Percentiles rank a stretch among this genome's conserved stretches.
Evolutionary conservation across 2,113 vertebrate genomes (phyloP).

Genomic region (Abramis brama): DNA sequence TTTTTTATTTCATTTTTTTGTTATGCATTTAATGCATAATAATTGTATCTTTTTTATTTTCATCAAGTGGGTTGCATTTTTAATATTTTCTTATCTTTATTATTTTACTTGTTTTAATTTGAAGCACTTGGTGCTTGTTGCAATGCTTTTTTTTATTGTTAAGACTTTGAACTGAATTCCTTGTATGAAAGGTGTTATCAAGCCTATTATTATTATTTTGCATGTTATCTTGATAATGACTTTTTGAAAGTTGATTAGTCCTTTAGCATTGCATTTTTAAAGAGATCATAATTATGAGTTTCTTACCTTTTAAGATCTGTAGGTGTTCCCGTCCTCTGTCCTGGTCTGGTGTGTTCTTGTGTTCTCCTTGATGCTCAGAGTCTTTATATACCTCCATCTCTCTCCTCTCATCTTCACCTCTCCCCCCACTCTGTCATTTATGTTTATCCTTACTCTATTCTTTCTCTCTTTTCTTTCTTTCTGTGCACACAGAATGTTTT

Average conservation of each 20-base stretch:
- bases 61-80: too few species aligned
- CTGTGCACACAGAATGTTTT: conserved; percentile 39
- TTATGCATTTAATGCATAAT: too few species aligned
- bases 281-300: neutral
- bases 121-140: too few species aligned
- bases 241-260: neutral
- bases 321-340: neutral
- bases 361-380: neutral
- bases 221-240: neutral
- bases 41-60: too few species aligned
- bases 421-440: conserved; percentile 22
- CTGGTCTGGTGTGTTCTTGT: neutral
- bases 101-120: too few species aligned
- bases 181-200: neutral
- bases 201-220: neutral
- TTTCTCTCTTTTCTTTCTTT: conserved; percentile 16
- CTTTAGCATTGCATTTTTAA: neutral
- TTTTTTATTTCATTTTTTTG: too few species aligned
- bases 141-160: too few species aligned
- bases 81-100: too few species aligned
- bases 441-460: conserved; percentile 37
- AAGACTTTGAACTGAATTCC: too few species aligned
- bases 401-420: conserved; percentile 3
- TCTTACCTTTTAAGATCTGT: conserved; percentile 29
- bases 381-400: conserved; percentile 42